Conservation (phyloP, 1,140 invertebrate genomes). For the Trichonephila clavata region DNA sequence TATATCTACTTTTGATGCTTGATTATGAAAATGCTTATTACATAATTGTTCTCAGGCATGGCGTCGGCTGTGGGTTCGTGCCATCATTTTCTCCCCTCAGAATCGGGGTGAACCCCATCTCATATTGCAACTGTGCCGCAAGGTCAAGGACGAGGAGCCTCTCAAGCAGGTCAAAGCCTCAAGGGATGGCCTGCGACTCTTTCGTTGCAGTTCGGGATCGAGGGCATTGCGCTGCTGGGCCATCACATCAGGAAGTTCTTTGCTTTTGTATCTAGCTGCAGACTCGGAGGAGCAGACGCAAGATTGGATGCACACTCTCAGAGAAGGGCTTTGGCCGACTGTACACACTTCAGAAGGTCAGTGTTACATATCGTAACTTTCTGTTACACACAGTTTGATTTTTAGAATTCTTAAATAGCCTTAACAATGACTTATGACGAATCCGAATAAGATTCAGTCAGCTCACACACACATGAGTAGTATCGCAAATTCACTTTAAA, state of each 20-base stretch:
- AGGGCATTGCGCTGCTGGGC: slow-evolving; percentile 30
- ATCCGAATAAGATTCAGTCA: too few species aligned
- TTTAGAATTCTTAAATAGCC: too few species aligned
- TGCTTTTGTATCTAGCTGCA: slow-evolving; percentile 70
- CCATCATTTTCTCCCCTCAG: not conserved
- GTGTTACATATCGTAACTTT: too few species aligned
- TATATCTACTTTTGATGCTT: not conserved
- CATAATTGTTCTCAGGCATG: slow-evolving; percentile 11
- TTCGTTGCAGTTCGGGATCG: slow-evolving; percentile 36
- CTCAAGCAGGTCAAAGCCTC: not conserved
- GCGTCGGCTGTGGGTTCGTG: slow-evolving; percentile 8
- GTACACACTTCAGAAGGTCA: not conserved
- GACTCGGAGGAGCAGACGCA: slow-evolving; percentile 65
- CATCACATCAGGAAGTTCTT: slow-evolving; percentile 15
- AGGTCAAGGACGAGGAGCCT: not conserved
- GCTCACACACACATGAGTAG: too few species aligned
- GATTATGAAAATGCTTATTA: not conserved
- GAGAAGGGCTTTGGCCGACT: slow-evolving; percentile 71
- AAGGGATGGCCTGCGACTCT: slow-evolving; percentile 31
- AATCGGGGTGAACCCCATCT: slow-evolving; percentile 30
- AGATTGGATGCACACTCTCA: slow-evolving; percentile 69
- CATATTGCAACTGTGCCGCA: not conserved
- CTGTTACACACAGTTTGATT: too few species aligned
- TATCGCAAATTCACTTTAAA: too few species aligned
- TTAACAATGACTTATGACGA: too few species aligned